A percentile compares a stretch with the other conserved stretches of the same genome.
Evolutionary conservation across 2,113 vertebrate species (phyloP).

Genomic region (Actinemys pallida): DNA sequence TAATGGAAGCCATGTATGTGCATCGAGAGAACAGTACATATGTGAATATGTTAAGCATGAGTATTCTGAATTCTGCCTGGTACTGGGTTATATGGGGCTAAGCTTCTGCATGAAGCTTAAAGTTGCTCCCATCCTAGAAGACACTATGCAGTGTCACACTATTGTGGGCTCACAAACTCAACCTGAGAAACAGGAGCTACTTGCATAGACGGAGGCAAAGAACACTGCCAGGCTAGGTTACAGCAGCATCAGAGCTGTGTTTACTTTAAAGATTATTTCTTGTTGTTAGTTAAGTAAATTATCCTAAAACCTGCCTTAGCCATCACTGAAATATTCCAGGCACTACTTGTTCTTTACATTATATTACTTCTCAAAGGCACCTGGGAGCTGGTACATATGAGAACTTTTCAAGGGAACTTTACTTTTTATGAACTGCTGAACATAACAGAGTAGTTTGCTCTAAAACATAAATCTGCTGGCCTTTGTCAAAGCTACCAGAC

Average conservation of each 20-base stretch:
- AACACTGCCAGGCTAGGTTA: background rate
- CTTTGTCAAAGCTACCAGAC: constrained; percentile 10
- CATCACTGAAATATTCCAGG: constrained; percentile 30
- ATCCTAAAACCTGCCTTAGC: background rate
- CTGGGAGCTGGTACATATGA: background rate
- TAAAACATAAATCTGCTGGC: constrained; percentile 44
- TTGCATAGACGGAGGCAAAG: background rate
- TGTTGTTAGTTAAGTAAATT: constrained; percentile 8
- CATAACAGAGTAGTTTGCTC: constrained; percentile 26
- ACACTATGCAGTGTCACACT: background rate
- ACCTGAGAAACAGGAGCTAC: fast-evolving
- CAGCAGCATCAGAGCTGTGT: background rate
- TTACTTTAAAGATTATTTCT: background rate
- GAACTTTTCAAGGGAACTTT: constrained; percentile 37
- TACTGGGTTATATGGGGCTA: background rate
- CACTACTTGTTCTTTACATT: background rate
- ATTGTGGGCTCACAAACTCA: background rate
- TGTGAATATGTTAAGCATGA: background rate
- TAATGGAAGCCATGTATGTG: background rate
- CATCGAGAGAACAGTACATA: background rate
- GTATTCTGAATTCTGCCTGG: constrained; percentile 1
- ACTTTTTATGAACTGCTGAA: constrained; percentile 49
- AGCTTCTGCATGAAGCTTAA: background rate
- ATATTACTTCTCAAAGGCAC: constrained; percentile 28
- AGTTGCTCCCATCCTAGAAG: background rate